Evolutionary conservation across 2,113 vertebrate genomes (phyloP), one percentile per base, ranked within the genome.

Genomic region (Xerus inauris): DNA sequence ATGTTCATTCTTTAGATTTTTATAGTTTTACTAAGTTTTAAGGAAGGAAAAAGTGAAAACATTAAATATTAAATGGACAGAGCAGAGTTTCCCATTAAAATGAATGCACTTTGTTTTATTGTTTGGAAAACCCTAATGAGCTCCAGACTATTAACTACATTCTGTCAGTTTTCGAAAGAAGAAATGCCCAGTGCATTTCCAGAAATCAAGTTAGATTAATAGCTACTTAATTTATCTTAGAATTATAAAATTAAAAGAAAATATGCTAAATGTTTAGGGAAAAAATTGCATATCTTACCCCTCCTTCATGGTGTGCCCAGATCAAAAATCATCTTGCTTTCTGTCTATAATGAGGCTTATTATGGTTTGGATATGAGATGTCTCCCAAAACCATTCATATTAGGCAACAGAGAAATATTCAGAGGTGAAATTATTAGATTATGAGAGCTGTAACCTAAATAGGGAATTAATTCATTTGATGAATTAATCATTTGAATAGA

Each of bases 41-140:
- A 97, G 89, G 57, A 88, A 95, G 75, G 22, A 94, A 94, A 87
- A 94, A 80, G 64, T 96, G 57, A 95, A 94, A 93, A 89, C 54
- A 91, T 87, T 94, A 96, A 95, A 94, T 81, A 87, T 69, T 80
- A 65, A 94, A 86, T 79, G 47, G 91, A 79, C 75, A 96, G 73
- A 95, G 35, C 67, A 95, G 84, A 94, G 30, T n/a, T 89, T 94
- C 42, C 79, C 69, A 71, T 84, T 92, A 92, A 95, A 96, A 95
- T 87, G 91, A 95, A 97, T 72, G 77, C 26, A 80, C 76, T 87
- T 86, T 54, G 30, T 38, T 87, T 95, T 87, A 97, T 59, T 92
- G 49, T 95, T 87, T 90, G 64, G 91, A 94, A 95, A 95, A 92
- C 75, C 35, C 64, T 90, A 94, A 91, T 4, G 40, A 95, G 19